Evolutionary conservation across 2,888 invertebrate species (phyloP), one percentile per base, ranked within the genome.

Genomic region (Loripinus fragilis): DNA sequence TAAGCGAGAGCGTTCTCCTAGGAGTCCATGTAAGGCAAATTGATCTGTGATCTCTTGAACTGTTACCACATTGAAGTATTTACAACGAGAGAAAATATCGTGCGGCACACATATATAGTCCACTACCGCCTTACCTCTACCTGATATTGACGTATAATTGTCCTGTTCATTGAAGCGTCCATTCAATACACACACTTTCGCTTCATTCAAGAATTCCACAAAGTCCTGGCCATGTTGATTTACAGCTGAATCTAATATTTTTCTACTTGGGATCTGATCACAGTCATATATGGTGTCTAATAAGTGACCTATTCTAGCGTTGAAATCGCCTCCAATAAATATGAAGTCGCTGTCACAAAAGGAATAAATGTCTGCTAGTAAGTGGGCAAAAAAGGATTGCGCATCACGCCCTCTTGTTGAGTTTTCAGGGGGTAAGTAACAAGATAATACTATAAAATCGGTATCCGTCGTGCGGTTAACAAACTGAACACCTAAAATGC

Each of bases 171-270:
- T 30, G n/a, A 60, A 25, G 8, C 74, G 50, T 0, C 75, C 75
- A 60, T 75, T 75, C 35, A 75, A 33, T 17, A 70, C 45, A 45
- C 45, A 45, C 45, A 45, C 20, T 45, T 45, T 45, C 15, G 45
- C 8, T 7, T 65, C 65, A 30, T 5, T 30, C 8, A 73, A 33
- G 30, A 74, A 74, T 10, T 67, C 74, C 12, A 74, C 28, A 2
- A 74, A 55, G n/a, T 45, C 42, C 28, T 41, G 67, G 1, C 74
- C 74, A 28, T 67, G 67, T 52, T 74, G 74, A n/a, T 74, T 74
- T 23, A 68, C 30, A 20, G n/a, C 30, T 1, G 20, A 42, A 55
- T 74, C 74, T 28, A 74, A 10, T 0, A 30, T 17, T 2, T 0
- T 55, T 12, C 74, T n/a, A 7, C 17, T 3, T 2, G 38, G 65